phyloP scores from a whole-genome alignment of 2,113 vertebrate genomes.

The Casuarius casuarius region DNA sequence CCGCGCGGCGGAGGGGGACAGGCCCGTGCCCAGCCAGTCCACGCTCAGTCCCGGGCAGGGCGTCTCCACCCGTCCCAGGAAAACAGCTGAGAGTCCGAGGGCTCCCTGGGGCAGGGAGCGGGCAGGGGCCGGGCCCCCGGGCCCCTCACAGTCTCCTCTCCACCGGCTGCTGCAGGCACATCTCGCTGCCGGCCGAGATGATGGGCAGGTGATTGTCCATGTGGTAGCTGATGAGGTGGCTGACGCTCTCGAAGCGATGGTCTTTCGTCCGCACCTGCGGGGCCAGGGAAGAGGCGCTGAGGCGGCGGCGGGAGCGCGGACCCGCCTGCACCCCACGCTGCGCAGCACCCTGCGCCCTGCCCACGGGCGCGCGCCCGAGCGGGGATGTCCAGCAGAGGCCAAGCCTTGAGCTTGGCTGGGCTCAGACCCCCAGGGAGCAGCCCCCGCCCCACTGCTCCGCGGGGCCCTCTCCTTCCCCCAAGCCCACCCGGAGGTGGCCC shows the following conservation, averaged over 20 bases:
- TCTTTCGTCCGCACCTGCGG: constrained; percentile 94
- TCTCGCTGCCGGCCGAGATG: constrained; percentile 95
- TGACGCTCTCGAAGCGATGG: constrained; percentile 95
- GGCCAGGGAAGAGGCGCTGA: fast-evolving
- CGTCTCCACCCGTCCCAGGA: neutral
- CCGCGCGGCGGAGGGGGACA: neutral
- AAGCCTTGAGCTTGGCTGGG: neutral
- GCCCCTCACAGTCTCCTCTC: constrained; percentile 86
- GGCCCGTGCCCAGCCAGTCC: neutral
- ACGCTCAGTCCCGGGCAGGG: neutral
- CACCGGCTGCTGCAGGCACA: constrained; percentile 95
- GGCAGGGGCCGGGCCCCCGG: neutral
- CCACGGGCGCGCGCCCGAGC: neutral
- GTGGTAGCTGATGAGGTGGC: constrained; percentile 98
- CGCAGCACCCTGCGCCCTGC: too few relatives aligned
- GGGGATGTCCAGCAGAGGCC: fast-evolving
- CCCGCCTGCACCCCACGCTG: too few relatives aligned
- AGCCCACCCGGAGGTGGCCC: neutral
- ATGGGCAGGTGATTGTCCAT: constrained; percentile 99
- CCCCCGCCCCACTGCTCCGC: neutral
- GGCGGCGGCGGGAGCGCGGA: too few relatives aligned
- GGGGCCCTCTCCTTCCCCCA: neutral
- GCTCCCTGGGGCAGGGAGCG: neutral
- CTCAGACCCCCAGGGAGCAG: neutral
- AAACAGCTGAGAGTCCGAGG: neutral